Conservation (phyloP, 2,888 invertebrate species). For the Hirtodrosophila confusa region DNA sequence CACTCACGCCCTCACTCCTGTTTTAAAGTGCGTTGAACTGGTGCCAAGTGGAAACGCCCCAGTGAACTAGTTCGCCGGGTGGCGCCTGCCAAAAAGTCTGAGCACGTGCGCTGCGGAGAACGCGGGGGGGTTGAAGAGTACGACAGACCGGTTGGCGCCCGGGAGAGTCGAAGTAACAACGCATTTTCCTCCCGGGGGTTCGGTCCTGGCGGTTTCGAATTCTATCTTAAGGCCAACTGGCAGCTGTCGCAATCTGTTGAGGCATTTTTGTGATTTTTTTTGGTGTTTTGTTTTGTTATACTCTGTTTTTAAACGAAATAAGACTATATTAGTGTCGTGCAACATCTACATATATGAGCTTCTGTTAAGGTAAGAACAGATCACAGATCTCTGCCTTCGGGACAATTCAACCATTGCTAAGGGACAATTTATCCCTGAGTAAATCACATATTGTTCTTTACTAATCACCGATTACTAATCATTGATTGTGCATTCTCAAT, state of each 20-base stretch:
- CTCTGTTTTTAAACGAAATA: background rate
- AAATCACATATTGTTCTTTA: too few species aligned
- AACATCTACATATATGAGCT: too few species aligned
- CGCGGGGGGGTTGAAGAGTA: background rate
- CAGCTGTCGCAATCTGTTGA: slow-evolving; percentile 57
- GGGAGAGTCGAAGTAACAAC: slow-evolving; percentile 40
- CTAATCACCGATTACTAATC: too few species aligned
- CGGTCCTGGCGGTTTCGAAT: background rate
- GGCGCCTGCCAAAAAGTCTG: slow-evolving; percentile 64
- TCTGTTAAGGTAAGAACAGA: too few species aligned
- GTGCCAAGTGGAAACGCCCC: slow-evolving; percentile 74
- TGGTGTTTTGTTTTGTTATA: slow-evolving; percentile 9
- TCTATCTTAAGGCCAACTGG: slow-evolving; percentile 32
- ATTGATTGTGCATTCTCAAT: too few species aligned
- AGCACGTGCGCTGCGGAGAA: slow-evolving; percentile 55
- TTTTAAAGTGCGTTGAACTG: slow-evolving; percentile 72
- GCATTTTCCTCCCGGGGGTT: slow-evolving; percentile 35
- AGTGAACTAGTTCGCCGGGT: slow-evolving; percentile 67
- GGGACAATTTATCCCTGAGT: too few species aligned
- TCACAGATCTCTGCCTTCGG: too few species aligned
- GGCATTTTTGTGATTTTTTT: slow-evolving; percentile 30
- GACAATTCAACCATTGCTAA: too few species aligned
- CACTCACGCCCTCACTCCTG: slow-evolving; percentile 16
- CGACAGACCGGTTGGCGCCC: slow-evolving; percentile 58
- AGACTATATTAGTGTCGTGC: too few species aligned